Evolutionary conservation across 2,113 vertebrate genomes (phyloP), one percentile per base, ranked within the genome.

Genomic region (Epinephelus fuscoguttatus): DNA sequence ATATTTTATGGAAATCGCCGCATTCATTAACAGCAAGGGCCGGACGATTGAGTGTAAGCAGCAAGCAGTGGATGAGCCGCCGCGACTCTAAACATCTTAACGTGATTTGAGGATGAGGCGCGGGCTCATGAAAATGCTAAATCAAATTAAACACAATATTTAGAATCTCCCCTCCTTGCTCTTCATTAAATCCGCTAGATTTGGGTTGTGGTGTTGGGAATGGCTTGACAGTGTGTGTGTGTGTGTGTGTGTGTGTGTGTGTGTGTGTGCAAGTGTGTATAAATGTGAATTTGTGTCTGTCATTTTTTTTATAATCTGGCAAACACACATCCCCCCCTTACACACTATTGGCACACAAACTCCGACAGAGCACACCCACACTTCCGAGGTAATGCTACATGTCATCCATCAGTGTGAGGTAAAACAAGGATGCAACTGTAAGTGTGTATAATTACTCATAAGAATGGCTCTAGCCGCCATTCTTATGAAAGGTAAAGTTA

Each of bases 1-100:
- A 96, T 96, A 96, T 95, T 96, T 97, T 94, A 95, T 96, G 95
- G 92, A 96, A 96, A 96, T 96, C 60, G 64, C 60, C 42, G 61
- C 92, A 96, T 94, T 95, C 96, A 95, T 93, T 95, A 95, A 92
- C 90, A 89, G 80, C 63, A 25, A 80, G 92, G 90, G 91, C 87
- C 75, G 70, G 89, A 93, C 75, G 80, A 93, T 64, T 68, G 70
- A 85, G 88, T 70, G 69, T 94, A 94, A 94, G 93, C 87, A 95
- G 92, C 78, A 84, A 91, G 90, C 89, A 81, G 80, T 14, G 88
- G 84, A 89, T 91, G 94, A 94, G 91, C 86, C 89, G 92, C 94
- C 89, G 62, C 59, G 84, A 94, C 92, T 92, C 94, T 92, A 93
- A 95, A 95, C 93, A 96, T 93, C 93, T 91, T 94, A 94, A 93